Base-by-base conservation (phyloP, 2,113 vertebrate genomes). In the Gnathonemus echidnorhynchus region DNA sequence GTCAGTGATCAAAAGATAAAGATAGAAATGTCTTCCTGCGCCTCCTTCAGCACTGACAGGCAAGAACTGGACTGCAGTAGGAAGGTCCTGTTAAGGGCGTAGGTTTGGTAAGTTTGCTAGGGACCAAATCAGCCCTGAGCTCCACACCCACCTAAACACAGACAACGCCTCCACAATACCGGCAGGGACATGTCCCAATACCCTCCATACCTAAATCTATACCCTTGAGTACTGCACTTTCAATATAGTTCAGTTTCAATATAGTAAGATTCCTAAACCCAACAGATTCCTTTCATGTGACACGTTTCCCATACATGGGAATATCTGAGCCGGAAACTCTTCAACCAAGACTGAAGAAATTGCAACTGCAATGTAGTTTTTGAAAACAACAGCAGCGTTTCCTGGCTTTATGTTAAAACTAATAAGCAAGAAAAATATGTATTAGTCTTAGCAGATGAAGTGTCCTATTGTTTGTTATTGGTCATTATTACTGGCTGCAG, bases 1-100 rank as follows among this genome's bases (percentile, higher is more conserved):
- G 87, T 45, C 7, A n/a, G 13, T 88, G 31, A 88, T 88, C n/a
- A 88, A 62, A 66, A 45, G 35, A 88, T n/a, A 46, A 88, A 62
- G 39, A 42, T 45, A 88, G 11, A 58, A n/a, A 66, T 62, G 52
- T 86, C 27, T 62, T 27, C 24, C 39, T 27, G 77, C 5, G 3
- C 50, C 19, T 17, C 35, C 53, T 56, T 39, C 17, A 19, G 45
- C 5, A 86, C 27, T 53, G 56, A 80, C 84, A 84, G 74, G 35
- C n/a, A 87, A 39, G 27, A 53, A 52, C 5, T 52, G 86, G 21
- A 24, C 21, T 35, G 45, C 1, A 3, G 42, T 83, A 9, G 15
- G 42, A 45, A 83, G 3, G n/a, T 66, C n/a, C 58, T 70, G 10
- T 27, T n/a, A 70, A 31, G n/a, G 62, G 27, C 0, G 1, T 31